Base-by-base conservation (phyloP, 1,140 invertebrate genomes). In the Bombus huntii region DNA sequence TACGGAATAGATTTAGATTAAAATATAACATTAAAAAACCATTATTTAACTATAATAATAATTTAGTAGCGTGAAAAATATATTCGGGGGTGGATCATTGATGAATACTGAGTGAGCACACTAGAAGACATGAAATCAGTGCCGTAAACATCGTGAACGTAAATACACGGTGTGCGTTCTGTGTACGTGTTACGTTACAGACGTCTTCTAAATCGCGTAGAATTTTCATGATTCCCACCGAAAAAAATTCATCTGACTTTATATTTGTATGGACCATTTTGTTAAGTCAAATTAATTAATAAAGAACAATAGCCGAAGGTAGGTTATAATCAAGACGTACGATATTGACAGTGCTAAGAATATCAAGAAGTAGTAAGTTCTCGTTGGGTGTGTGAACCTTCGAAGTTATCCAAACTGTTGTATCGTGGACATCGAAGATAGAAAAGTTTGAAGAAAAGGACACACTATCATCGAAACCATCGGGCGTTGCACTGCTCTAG, bases 111-210 rank as follows among this genome's bases (percentile, higher is more conserved):
- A 85, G 75, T 59, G 57, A 68, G n/a, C 82, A 37, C 57, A 87
- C 85, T 88, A 87, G 68, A 70, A 78, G 47, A 68, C 37, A 70
- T 68, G 70, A 37, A 31, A 72, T 62, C 90, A 87, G 88, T 90
- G 90, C 83, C 85, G 89, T 92, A 91, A 92, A 92, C 90, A 92
- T 84, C 81, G 90, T 82, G 89, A 81, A 82, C 72, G 81, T 90
- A 90, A 90, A 86, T 90, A 87, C 47, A 88, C 75, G 74, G 78
- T 78, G 62, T 75, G 62, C 79, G 78, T 76, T 87, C 72, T 66
- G 81, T 89, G 84, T 87, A 86, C 88, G 83, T 88, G 88, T 89
- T 88, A 88, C 84, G 83, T 85, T 85, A 85, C 84, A 81, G 84
- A 85, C 84, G 79, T 75, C 84, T 85, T 53, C 84, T 81, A 44